Conservation (phyloP, 1,140 invertebrate species). For the Hyles euphorbiae region DNA sequence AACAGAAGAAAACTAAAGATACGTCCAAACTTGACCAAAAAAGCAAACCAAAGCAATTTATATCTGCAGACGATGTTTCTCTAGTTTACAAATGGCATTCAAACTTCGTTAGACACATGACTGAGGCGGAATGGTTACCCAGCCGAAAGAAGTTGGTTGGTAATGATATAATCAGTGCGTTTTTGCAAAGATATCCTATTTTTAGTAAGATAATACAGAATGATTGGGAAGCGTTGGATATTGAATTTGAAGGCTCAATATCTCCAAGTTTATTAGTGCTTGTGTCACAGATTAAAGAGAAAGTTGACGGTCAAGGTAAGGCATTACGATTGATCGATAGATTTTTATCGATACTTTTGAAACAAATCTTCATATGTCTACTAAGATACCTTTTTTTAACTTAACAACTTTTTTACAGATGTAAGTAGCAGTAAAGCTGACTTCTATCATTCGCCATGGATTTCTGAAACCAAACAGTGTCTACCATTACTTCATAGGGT, state of each 20-base stretch:
- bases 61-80: constrained; percentile 77
- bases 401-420: constrained; percentile 30
- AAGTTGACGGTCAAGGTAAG: constrained; percentile 64
- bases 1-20: constrained; percentile 41
- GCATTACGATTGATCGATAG: background rate
- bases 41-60: constrained; percentile 46
- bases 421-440: constrained; percentile 76
- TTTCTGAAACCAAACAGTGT: constrained; percentile 85
- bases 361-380: too few relatives aligned
- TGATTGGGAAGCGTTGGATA: constrained; percentile 67
- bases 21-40: constrained; percentile 23
- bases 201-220: constrained; percentile 75
- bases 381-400: too few relatives aligned
- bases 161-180: constrained; percentile 74
- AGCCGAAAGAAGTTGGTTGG: constrained; percentile 44
- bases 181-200: constrained; percentile 78
- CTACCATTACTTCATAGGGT: constrained; percentile 81
- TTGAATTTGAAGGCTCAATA: constrained; percentile 70
- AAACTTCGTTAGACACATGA: constrained; percentile 76
- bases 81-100: constrained; percentile 79
- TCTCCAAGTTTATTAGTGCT: constrained; percentile 75
- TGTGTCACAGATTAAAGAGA: constrained; percentile 55
- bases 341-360: background rate
- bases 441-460: constrained; percentile 92
- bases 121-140: constrained; percentile 77